Evolutionary conservation across 2,888 invertebrate species (phyloP).

Genomic region (Frankliniella fusca): DNA sequence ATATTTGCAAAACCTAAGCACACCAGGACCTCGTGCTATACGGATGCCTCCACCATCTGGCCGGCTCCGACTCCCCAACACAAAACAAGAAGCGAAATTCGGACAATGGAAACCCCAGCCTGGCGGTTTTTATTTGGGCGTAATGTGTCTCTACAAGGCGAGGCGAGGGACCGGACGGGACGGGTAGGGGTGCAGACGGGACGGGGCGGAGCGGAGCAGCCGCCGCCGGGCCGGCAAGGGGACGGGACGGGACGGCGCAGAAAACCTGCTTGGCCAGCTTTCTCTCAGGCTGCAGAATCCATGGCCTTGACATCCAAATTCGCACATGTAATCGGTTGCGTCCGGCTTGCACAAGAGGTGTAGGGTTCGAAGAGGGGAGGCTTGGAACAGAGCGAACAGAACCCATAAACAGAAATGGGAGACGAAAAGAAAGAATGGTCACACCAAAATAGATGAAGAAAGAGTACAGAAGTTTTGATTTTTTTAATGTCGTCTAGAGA

Average conservation of each 20-base stretch:
- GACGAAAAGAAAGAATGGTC: no score
- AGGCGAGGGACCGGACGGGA: neutral
- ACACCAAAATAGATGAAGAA: no score
- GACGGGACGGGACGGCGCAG: no score
- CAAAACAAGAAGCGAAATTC: neutral
- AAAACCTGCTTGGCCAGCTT: neutral
- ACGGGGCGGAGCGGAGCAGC: neutral
- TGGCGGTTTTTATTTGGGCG: neutral
- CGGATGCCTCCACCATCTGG: neutral
- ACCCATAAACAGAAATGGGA: no score
- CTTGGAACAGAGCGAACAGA: no score
- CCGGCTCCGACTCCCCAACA: neutral
- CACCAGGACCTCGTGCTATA: neutral
- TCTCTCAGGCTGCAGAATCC: neutral
- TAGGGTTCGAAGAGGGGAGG: neutral
- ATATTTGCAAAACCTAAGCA: no score
- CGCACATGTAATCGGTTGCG: neutral
- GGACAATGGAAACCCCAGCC: neutral
- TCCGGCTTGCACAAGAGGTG: neutral
- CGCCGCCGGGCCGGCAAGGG: neutral
- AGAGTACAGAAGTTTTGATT: no score
- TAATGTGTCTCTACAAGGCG: neutral
- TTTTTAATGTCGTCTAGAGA: no score
- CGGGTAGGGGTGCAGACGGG: neutral
- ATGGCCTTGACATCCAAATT: neutral